Conservation (phyloP, 2,113 vertebrate genomes). For the Ailuropoda melanoleuca region DNA sequence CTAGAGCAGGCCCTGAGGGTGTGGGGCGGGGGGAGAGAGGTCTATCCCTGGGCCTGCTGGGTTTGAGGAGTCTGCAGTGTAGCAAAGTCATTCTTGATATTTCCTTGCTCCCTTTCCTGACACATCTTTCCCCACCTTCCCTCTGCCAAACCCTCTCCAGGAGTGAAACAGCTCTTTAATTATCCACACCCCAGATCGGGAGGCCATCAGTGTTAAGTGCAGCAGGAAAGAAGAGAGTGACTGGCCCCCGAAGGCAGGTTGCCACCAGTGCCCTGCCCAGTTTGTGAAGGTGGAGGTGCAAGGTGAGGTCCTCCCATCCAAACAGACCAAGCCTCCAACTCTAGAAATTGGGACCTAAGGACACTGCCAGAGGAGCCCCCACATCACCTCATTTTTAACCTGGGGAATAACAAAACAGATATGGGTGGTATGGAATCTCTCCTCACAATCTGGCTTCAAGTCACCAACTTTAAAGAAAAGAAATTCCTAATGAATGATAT, state of each 20-base stretch:
- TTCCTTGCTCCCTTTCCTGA: background rate
- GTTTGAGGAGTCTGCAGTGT: background rate
- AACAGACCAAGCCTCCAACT: slow-evolving; percentile 66
- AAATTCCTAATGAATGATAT: slow-evolving; percentile 76
- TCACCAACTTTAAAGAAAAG: slow-evolving; percentile 59
- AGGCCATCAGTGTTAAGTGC: background rate
- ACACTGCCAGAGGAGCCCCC: slow-evolving; percentile 49
- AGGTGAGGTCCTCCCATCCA: background rate
- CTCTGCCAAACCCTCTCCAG: background rate
- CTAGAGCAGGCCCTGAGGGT: rapidly evolving
- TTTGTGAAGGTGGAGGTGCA: background rate
- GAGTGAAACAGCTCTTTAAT: background rate
- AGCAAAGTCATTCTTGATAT: background rate
- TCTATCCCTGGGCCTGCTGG: background rate
- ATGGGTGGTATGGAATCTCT: slow-evolving; percentile 63
- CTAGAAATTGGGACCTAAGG: slow-evolving; percentile 59
- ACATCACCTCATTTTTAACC: slow-evolving; percentile 65
- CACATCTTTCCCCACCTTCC: background rate
- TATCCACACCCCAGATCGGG: background rate
- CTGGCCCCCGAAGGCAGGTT: background rate
- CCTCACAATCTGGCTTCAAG: slow-evolving; percentile 45
- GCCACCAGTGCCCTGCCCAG: background rate
- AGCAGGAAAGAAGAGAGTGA: background rate
- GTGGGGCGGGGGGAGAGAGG: background rate
- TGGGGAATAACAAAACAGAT: slow-evolving; percentile 62